phyloP scores from a whole-genome alignment of 2,888 invertebrate species.

The Drosophila tripunctata region DNA sequence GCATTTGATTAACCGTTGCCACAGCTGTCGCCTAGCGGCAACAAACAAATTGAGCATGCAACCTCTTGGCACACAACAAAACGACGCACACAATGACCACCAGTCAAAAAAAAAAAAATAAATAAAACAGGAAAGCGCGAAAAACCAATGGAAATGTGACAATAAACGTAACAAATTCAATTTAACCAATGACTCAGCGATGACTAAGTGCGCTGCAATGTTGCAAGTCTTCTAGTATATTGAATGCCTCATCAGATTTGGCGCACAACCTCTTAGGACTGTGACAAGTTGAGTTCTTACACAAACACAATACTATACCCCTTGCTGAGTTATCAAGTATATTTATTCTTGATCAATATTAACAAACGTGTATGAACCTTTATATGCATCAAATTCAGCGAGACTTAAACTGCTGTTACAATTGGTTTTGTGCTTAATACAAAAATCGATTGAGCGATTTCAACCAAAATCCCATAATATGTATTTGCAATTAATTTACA shows the following conservation, averaged over 20 bases:
- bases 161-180: conserved; percentile 12
- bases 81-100: conserved; percentile 23
- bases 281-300: neutral
- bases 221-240: neutral
- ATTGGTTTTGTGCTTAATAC: too few species aligned
- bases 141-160: too few species aligned
- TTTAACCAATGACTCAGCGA: conserved; percentile 21
- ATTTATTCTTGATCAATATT: too few species aligned
- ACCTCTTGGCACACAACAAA: conserved; percentile 40
- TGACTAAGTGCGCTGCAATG: conserved; percentile 4
- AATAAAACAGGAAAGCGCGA: neutral
- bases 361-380: too few species aligned
- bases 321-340: too few species aligned
- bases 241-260: neutral
- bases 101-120: neutral
- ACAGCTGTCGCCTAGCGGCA: conserved; percentile 59
- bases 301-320: too few species aligned
- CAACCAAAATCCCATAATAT: too few species aligned
- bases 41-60: conserved; percentile 66
- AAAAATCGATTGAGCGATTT: too few species aligned
- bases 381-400: too few species aligned
- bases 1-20: conserved; percentile 69
- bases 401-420: too few species aligned
- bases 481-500: too few species aligned
- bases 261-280: neutral